Evolutionary conservation across 2,888 invertebrate genomes (phyloP).

Genomic region (Hirtodrosophila alboralis): DNA sequence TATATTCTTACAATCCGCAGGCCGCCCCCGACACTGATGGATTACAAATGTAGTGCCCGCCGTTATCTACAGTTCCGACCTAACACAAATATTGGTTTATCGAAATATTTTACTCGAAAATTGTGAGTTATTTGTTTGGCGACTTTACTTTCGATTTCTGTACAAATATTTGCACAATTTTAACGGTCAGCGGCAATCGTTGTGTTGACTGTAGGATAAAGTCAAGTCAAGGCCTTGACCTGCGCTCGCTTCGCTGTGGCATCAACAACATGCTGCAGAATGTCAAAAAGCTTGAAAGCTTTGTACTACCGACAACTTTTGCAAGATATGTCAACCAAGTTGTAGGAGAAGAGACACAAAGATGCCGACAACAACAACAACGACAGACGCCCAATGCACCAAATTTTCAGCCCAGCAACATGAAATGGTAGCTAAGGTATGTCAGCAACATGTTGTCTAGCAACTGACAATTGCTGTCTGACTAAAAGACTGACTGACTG

Average conservation of each 20-base stretch:
- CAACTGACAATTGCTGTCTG: constrained; percentile 53
- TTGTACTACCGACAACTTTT: constrained; percentile 14
- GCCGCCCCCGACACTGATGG: constrained; percentile 76
- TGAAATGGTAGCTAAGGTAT: constrained; percentile 45
- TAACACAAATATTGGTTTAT: constrained; percentile 63
- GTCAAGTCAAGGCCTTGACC: constrained; percentile 57
- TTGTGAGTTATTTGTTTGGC: constrained; percentile 42
- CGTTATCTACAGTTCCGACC: constrained; percentile 41
- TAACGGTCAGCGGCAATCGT: constrained; percentile 60
- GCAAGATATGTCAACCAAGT: constrained; percentile 30
- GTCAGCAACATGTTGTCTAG: constrained; percentile 63
- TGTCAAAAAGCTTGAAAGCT: constrained; percentile 49
- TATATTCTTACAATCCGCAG: neutral
- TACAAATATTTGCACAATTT: constrained; percentile 71
- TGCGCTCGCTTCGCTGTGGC: constrained; percentile 10
- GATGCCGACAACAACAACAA: constrained; percentile 42
- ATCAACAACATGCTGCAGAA: constrained; percentile 27
- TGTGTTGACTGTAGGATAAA: constrained; percentile 38
- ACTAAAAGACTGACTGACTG: constrained; percentile 42
- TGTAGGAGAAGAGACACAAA: constrained; percentile 57
- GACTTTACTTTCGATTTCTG: constrained; percentile 65
- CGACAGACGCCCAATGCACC: constrained; percentile 43
- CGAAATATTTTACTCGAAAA: constrained; percentile 33
- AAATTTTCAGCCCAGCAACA: constrained; percentile 56
- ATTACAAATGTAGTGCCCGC: constrained; percentile 54